Base-by-base conservation (phyloP, 2,113 vertebrate species). In the Cebidichthys violaceus region DNA sequence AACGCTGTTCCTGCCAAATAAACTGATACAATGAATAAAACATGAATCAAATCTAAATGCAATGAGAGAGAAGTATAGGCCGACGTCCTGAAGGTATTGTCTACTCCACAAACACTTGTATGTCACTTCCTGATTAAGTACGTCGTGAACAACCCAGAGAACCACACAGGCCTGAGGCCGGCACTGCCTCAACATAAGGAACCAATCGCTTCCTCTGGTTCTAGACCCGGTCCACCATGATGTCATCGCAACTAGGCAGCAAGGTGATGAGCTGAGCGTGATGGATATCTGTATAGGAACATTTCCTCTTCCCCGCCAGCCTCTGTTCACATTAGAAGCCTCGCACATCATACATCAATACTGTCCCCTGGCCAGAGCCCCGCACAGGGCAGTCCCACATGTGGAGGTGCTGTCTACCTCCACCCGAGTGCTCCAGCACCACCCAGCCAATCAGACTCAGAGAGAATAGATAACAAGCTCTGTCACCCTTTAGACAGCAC, bases 281-380 rank as follows among this genome's bases (percentile, higher is more conserved):
- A 95, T 94, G 92, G 94, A 95, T 95, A 94, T 95, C 94, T 93
- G 93, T 93, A 92, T 85, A 93, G 92, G 91, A 95, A 93, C 91
- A 91, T 94, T 95, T 95, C 92, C 93, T 93, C 85, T 91, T 82
- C 77, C 88, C 87, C 88, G 76, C 89, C 90, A 92, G 92, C 92
- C 92, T 92, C 89, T 90, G 93, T 89, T 94, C 94, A 92, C 88
- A 90, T 91, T 93, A 93, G 91, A 93, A 91, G 85, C 88, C 91
- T 90, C 78, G 71, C 93, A 93, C 91, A 78, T 94, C 92, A 90
- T 94, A 93, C 50, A 95, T 95, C 94, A 95, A 80, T 29, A 65
- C 80, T 47, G 86, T 83, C 84, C 88, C 33, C 71, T 43, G 82
- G 90, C 80, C 76, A 1, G 35, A 80, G 64, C 60, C 57, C 45